Percentiles rank a stretch among this genome's conserved stretches.
phyloP scores from a whole-genome alignment of 1,140 invertebrate species.

The Anthonomus grandis region DNA sequence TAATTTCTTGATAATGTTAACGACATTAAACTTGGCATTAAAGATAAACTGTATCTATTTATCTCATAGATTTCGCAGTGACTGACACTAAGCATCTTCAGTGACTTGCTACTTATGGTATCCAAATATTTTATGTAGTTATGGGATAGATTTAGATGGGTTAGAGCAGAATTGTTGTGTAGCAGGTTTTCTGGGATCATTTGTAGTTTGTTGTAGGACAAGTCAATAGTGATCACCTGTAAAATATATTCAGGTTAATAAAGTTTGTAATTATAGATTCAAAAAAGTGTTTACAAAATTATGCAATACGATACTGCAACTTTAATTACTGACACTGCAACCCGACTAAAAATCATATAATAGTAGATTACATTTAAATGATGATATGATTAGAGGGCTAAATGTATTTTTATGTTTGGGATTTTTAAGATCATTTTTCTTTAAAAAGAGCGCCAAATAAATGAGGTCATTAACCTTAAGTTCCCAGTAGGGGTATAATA shows the following conservation, averaged over 20 bases:
- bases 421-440: no score
- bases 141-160: constrained; percentile 58
- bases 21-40: constrained; percentile 52
- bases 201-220: constrained; percentile 62
- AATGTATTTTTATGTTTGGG: no score
- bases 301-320: no score
- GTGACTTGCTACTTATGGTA: constrained; percentile 54
- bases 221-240: constrained; percentile 22
- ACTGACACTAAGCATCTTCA: constrained; percentile 57
- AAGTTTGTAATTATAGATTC: no score
- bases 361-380: no score
- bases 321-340: no score
- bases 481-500: no score
- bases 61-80: constrained; percentile 58
- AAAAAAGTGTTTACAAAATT: no score
- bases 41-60: constrained; percentile 53
- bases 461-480: no score
- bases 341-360: no score
- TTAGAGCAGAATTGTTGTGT: constrained; percentile 54
- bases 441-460: no score
- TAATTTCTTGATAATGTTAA: constrained; percentile 60
- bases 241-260: constrained; percentile 8
- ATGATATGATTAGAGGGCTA: no score
- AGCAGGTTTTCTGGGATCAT: constrained; percentile 54
- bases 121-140: constrained; percentile 61